Evolutionary conservation across 2,888 invertebrate genomes (phyloP), one percentile per base, ranked within the genome.

Genomic region (Papilio gigon): DNA sequence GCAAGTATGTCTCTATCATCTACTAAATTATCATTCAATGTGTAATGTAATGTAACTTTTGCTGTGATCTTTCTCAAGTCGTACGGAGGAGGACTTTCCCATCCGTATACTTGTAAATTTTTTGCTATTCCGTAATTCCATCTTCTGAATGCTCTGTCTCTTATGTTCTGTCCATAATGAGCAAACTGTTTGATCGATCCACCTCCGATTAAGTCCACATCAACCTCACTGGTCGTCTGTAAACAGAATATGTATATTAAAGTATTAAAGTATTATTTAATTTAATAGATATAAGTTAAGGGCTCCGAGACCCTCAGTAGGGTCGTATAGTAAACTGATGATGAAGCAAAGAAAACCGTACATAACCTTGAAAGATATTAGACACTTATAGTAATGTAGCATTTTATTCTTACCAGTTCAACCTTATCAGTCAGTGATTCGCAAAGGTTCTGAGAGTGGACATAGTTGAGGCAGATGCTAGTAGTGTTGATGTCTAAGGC

Each of bases 111-210:
- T 4, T 65, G 20, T 1, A 78, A 4, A 66, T 89, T 90, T n/a
- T 40, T 70, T 6, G 73, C 5, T 0, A 66, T 0, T 5, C 85
- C 86, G 60, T 78, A 83, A 53, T 85, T 75, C 81, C 83, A 90
- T 30, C 85, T 75, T 11, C 84, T 77, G 76, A 90, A 90, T 1
- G 70, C 44, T 71, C 76, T 79, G 68, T 84, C 84, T 59, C 84
- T 78, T 14, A 90, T 80, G 69, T 87, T 88, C 74, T 90, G 90
- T 0, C 88, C 88, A 67, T 78, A 90, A 71, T 88, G 89, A 0
- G 84, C 88, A 0, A 85, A 40, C 77, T 89, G 88, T 67, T 88
- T 89, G 0, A 87, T 25, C 0, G 88, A 74, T 12, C 82, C 86
- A 1, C 89, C 88, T 4, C 71, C 76, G 27, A 68, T 58, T 20